Conservation (phyloP, 2,888 invertebrate species). For the Scaptomyza polygonia region DNA sequence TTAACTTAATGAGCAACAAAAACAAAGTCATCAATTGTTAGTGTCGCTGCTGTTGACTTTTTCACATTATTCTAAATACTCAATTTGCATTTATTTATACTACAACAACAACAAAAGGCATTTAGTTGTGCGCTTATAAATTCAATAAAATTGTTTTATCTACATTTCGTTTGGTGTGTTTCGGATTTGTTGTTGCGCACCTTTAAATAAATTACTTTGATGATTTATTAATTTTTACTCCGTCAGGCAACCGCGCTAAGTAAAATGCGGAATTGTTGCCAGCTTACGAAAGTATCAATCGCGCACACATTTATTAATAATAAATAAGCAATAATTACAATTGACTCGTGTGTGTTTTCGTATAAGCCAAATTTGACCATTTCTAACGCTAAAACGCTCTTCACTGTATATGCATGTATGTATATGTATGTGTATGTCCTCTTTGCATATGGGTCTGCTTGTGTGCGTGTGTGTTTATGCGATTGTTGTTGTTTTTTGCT, state of each 20-base stretch:
- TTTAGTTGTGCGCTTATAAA: slow-evolving; percentile 75
- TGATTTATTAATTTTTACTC: slow-evolving; percentile 76
- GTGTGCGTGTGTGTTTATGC: slow-evolving; percentile 23
- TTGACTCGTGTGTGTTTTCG: slow-evolving; percentile 24
- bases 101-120: slow-evolving; percentile 24
- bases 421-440: slow-evolving; percentile 19
- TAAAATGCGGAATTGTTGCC: slow-evolving; percentile 69
- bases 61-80: slow-evolving; percentile 72
- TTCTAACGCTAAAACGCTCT: not conserved
- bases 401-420: not conserved
- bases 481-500: slow-evolving; percentile 31
- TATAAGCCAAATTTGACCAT: slow-evolving; percentile 24
- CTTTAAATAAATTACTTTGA: slow-evolving; percentile 58
- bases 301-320: slow-evolving; percentile 44
- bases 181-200: slow-evolving; percentile 45
- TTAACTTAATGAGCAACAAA: slow-evolving; percentile 67
- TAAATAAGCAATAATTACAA: slow-evolving; percentile 50
- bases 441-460: slow-evolving; percentile 42
- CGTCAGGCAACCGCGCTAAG: slow-evolving; percentile 44
- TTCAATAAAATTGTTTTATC: slow-evolving; percentile 73
- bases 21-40: slow-evolving; percentile 60
- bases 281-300: slow-evolving; percentile 43
- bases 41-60: slow-evolving; percentile 35
- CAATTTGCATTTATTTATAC: slow-evolving; percentile 75
- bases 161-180: slow-evolving; percentile 54